Conservation (phyloP, 1,140 invertebrate species). For the Steinernema feltiae region DNA sequence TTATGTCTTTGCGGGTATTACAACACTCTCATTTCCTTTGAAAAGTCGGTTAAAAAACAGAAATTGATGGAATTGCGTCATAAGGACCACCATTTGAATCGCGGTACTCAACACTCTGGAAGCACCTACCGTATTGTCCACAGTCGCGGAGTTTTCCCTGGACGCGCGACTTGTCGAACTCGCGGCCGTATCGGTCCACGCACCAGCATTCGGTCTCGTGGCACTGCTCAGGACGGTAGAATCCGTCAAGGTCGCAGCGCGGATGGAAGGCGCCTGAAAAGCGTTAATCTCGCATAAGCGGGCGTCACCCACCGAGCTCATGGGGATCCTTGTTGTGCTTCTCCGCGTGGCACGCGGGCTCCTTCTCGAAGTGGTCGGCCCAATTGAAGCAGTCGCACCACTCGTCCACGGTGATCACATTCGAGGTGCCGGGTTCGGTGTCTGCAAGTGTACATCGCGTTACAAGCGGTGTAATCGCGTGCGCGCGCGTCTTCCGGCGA, state of each 20-base stretch:
- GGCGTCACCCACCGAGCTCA: slow-evolving; percentile 18
- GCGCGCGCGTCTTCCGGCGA: neutral
- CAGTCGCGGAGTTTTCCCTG: slow-evolving; percentile 39
- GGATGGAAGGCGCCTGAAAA: slow-evolving; percentile 46
- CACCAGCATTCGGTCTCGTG: slow-evolving; percentile 53
- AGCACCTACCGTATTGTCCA: slow-evolving; percentile 36
- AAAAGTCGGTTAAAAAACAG: no score
- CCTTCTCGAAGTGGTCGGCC: slow-evolving; percentile 27
- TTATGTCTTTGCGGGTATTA: no score
- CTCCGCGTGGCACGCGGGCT: slow-evolving; percentile 35
- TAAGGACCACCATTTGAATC: no score
- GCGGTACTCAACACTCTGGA: no score
- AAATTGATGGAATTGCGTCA: no score
- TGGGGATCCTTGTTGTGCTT: slow-evolving; percentile 35
- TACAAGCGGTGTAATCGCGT: slow-evolving; percentile 7
- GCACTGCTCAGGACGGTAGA: slow-evolving; percentile 53
- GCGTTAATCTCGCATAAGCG: neutral
- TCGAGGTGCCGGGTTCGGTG: slow-evolving; percentile 14
- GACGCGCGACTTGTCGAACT: slow-evolving; percentile 39
- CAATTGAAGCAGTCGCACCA: slow-evolving; percentile 39
- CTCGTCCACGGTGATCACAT: slow-evolving; percentile 33
- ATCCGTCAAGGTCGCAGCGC: slow-evolving; percentile 55
- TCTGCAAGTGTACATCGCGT: slow-evolving; percentile 14
- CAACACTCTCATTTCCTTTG: no score
- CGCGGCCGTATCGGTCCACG: slow-evolving; percentile 56